Percentiles rank a stretch among this genome's conserved stretches.
phyloP scores from a whole-genome alignment of 2,888 invertebrate species.

The Diaperis boleti region DNA sequence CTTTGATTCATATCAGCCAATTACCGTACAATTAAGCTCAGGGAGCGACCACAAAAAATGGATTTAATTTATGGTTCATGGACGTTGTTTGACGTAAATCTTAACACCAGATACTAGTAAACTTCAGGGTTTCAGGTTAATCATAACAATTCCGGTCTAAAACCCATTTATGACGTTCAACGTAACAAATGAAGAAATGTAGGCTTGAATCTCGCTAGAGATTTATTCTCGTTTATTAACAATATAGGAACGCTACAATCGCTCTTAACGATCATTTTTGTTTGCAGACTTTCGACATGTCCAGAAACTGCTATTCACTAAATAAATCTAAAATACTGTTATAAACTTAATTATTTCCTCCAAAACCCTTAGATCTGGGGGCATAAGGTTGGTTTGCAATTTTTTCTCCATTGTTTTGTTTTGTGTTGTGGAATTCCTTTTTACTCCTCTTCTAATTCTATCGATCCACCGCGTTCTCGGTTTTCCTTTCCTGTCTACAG shows the following conservation, averaged over 20 bases:
- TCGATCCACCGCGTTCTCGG: too few species aligned
- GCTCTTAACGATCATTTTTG: not conserved
- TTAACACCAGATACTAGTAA: conserved; percentile 2
- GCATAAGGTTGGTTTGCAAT: too few species aligned
- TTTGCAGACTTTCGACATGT: not conserved
- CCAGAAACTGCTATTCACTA: too few species aligned
- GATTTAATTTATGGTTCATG: conserved; percentile 11
- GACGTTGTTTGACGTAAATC: conserved; percentile 10
- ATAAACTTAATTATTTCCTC: too few species aligned
- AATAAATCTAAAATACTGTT: too few species aligned
- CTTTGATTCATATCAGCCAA: conserved; percentile 19
- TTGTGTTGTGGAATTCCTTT: too few species aligned
- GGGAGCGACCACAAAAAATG: conserved; percentile 16
- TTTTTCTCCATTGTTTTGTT: too few species aligned
- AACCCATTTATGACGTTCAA: conserved; percentile 4
- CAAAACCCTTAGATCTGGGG: too few species aligned
- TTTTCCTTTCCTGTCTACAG: too few species aligned
- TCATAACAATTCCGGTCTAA: conserved; percentile 5
- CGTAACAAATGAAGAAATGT: conserved; percentile 7
- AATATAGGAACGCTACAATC: conserved; percentile 9
- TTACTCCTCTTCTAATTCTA: too few species aligned
- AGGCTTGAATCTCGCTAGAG: not conserved
- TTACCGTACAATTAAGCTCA: conserved; percentile 20
- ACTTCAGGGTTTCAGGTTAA: conserved; percentile 8
- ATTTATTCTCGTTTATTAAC: conserved; percentile 9